These are phyloP conservation scores for Anthonomus grandis DNA, from an alignment of 1,140 invertebrate species.

Conservation along the genomic window DNA sequence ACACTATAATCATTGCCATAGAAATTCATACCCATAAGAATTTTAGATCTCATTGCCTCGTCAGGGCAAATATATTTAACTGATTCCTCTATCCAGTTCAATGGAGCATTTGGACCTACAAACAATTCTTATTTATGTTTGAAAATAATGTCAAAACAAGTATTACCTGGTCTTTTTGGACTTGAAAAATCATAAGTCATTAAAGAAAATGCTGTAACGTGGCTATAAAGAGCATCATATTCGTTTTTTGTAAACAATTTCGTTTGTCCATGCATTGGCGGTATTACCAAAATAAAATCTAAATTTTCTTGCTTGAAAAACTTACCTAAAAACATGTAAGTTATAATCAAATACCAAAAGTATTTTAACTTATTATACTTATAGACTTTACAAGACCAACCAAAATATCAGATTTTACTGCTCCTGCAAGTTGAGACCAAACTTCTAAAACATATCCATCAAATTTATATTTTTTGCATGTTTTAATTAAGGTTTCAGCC, in stretches of 20 bases:
- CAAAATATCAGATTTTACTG: slow-evolving; percentile 61
- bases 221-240: slow-evolving; percentile 71
- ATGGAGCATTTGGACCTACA: slow-evolving; percentile 78
- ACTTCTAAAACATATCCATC: slow-evolving; percentile 87
- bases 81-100: slow-evolving; percentile 78
- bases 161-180: slow-evolving; percentile 69
- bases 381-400: slow-evolving; percentile 62
- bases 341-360: background rate
- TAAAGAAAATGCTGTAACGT: slow-evolving; percentile 82
- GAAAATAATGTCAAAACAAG: slow-evolving; percentile 2
- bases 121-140: slow-evolving; percentile 13
- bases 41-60: slow-evolving; percentile 66
- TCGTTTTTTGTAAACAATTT: slow-evolving; percentile 74
- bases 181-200: slow-evolving; percentile 96
- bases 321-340: slow-evolving; percentile 20
- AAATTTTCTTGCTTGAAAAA: slow-evolving; percentile 51
- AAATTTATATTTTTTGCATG: slow-evolving; percentile 67
- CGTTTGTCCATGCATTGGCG: slow-evolving; percentile 68
- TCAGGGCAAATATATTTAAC: slow-evolving; percentile 69
- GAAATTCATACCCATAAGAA: slow-evolving; percentile 88
- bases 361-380: slow-evolving; percentile 45
- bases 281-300: slow-evolving; percentile 77
- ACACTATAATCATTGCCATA: slow-evolving; percentile 87
- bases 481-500: slow-evolving; percentile 58
- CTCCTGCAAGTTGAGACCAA: slow-evolving; percentile 75